Conservation (phyloP, 2,888 invertebrate genomes). For the Aporophyla nigra region DNA sequence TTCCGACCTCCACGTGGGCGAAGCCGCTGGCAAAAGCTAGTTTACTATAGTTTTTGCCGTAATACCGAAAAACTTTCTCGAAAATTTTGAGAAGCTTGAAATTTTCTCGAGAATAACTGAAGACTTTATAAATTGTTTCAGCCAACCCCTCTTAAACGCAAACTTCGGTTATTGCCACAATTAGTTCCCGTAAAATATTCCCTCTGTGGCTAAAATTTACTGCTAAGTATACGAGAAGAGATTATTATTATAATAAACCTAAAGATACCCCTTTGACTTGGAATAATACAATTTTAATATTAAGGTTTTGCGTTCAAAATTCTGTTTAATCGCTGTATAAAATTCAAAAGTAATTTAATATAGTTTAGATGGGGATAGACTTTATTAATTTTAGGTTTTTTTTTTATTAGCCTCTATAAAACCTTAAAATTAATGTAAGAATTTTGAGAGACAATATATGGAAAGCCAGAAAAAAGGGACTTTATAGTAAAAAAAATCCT, state of each 20-base stretch:
- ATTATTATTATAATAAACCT: conserved; percentile 76
- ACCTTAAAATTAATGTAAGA: too few relatives aligned
- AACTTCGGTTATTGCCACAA: conserved; percentile 85
- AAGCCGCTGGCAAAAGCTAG: too few relatives aligned
- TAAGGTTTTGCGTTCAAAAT: conserved; percentile 25
- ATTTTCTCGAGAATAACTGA: conserved; percentile 77
- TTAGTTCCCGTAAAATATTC: conserved; percentile 87
- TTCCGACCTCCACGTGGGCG: too few relatives aligned
- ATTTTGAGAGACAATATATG: too few relatives aligned
- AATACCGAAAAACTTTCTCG: conserved; percentile 30
- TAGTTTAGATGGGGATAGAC: too few relatives aligned
- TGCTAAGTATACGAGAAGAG: conserved; percentile 64
- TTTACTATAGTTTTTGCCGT: conserved; percentile 10
- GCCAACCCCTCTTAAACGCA: conserved; percentile 71
- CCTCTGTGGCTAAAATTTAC: conserved; percentile 74
- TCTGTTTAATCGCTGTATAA: background rate
- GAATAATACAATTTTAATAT: conserved; percentile 53
- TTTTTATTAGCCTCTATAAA: background rate
- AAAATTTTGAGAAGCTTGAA: conserved; percentile 50
- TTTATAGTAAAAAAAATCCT: background rate
- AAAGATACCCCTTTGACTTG: conserved; percentile 62
- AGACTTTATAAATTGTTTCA: conserved; percentile 81
- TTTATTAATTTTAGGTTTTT: too few relatives aligned
- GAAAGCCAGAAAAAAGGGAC: too few relatives aligned
- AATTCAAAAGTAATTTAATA: background rate